Percentiles rank a stretch among this genome's conserved stretches.
These are phyloP conservation scores for Protobothrops mucrosquamatus DNA, from an alignment of 2,113 vertebrate genomes.

Conservation along the genomic window DNA sequence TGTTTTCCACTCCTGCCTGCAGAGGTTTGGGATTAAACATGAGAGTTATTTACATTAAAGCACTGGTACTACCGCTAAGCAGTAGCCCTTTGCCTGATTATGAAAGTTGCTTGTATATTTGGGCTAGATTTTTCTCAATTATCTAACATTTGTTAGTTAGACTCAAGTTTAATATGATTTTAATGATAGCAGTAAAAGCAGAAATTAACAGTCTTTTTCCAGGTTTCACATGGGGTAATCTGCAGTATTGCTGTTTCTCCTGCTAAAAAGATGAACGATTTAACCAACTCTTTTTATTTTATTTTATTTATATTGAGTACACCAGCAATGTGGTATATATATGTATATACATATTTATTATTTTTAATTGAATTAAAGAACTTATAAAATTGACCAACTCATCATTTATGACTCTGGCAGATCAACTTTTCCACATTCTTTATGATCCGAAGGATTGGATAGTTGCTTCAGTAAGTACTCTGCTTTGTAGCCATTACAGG, in stretches of 20 bases:
- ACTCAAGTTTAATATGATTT: neutral
- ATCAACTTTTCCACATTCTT: neutral
- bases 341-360: neutral
- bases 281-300: slow-evolving; percentile 30
- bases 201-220: neutral
- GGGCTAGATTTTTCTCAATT: neutral
- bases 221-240: neutral
- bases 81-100: neutral
- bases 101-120: neutral
- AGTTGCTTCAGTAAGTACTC: slow-evolving; percentile 6
- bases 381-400: neutral
- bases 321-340: neutral
- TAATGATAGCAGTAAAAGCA: neutral
- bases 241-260: neutral
- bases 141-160: neutral
- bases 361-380: neutral
- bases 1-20: neutral
- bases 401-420: neutral
- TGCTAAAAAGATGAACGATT: neutral
- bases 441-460: slow-evolving; percentile 19
- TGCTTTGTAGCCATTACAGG: slow-evolving; percentile 53
- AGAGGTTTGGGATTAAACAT: neutral
- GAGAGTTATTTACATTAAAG: neutral
- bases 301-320: neutral
- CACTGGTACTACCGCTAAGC: neutral